Conservation (phyloP, 37 sponge, comb jelly and placozoan species). For the Eunapius fragilis region DNA sequence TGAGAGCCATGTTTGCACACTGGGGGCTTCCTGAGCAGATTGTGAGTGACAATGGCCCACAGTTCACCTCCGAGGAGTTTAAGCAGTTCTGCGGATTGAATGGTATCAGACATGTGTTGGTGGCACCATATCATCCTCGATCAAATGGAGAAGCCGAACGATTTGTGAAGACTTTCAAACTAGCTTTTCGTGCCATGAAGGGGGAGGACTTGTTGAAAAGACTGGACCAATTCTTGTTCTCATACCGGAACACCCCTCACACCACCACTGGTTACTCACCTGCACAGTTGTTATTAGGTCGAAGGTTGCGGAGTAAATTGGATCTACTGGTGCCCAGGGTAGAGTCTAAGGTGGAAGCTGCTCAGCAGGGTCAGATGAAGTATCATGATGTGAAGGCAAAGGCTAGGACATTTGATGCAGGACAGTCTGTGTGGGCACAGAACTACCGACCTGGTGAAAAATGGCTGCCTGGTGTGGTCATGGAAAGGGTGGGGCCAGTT, state of each 20-base stretch:
- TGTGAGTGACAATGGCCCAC: slow-evolving; percentile 59
- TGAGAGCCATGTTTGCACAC: slow-evolving; percentile 22
- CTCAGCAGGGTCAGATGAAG: too few species aligned
- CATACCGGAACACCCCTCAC: not conserved
- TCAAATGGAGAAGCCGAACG: slow-evolving; percentile 42
- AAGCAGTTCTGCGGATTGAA: slow-evolving; percentile 13
- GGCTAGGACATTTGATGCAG: too few species aligned
- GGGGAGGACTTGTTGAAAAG: not conserved
- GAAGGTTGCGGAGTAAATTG: too few species aligned
- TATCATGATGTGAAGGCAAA: too few species aligned
- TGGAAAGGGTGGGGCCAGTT: not conserved
- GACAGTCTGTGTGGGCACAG: not conserved
- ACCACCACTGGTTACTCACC: not conserved
- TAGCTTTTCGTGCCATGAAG: not conserved
- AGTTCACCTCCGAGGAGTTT: slow-evolving; percentile 38
- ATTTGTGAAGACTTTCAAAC: slow-evolving; percentile 31
- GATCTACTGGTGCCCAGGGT: too few species aligned
- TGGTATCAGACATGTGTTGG: slow-evolving; percentile 24
- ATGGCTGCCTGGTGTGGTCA: not conserved
- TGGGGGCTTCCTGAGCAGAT: slow-evolving; percentile 25
- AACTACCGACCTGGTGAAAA: slow-evolving; percentile 3
- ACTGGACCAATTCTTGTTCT: not conserved
- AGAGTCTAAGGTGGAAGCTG: too few species aligned
- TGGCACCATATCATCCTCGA: slow-evolving; percentile 32
- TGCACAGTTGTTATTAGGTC: not conserved